Conservation (phyloP, 2,888 invertebrate species). For the Ametastegia equiseti region DNA sequence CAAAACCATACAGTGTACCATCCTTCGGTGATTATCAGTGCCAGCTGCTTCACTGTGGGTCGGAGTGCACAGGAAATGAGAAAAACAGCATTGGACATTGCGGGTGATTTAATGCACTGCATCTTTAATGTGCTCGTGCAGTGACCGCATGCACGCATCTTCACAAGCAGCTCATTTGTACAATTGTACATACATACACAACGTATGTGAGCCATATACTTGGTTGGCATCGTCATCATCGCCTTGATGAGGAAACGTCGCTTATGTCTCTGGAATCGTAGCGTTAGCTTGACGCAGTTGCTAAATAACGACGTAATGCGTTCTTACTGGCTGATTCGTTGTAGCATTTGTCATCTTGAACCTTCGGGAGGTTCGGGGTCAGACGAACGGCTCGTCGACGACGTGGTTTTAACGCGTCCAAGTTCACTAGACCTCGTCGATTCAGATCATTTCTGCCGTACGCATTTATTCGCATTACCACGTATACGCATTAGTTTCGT, state of each 20-base stretch:
- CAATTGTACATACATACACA: background rate
- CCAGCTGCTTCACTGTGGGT: background rate
- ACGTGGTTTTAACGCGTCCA: background rate
- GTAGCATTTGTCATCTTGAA: slow-evolving; percentile 28
- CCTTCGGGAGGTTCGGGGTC: slow-evolving; percentile 2
- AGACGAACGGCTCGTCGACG: background rate
- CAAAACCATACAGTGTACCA: too few species aligned
- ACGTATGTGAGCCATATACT: slow-evolving; percentile 1
- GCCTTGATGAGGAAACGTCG: slow-evolving; percentile 25
- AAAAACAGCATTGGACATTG: background rate
- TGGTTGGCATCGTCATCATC: slow-evolving; percentile 1
- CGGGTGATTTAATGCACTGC: background rate
- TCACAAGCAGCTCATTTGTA: too few species aligned
- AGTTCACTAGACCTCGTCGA: background rate
- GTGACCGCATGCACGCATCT: background rate
- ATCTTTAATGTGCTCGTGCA: background rate
- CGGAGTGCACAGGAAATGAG: background rate
- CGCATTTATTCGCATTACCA: background rate
- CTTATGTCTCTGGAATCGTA: slow-evolving; percentile 6
- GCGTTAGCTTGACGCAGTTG: background rate
- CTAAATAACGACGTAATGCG: slow-evolving; percentile 17
- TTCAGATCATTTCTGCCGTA: too few species aligned
- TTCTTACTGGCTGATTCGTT: slow-evolving; percentile 30
- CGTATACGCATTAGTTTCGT: too few species aligned
- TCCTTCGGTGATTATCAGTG: background rate